Evolutionary conservation across 2,113 vertebrate genomes (phyloP), one percentile per base, ranked within the genome.

Genomic region (Muntiacus reevesi): DNA sequence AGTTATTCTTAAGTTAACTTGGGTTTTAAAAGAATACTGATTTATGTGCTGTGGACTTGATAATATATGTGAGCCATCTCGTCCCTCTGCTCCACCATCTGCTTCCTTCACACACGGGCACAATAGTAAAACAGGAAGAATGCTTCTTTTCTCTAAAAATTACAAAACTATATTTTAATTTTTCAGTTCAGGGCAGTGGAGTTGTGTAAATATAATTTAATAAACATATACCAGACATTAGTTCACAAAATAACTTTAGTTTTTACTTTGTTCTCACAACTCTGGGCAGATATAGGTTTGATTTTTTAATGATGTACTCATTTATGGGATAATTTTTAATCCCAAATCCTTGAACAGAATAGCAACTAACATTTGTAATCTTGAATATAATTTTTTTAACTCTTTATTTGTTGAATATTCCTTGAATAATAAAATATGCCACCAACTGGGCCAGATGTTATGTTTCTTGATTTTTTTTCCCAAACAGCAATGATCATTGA

Each of bases 51-150:
- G 36, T n/a, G 47, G 5, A 84, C 62, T 97, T 89, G 82, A 64
- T 93, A 97, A 97, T 93, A 94, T 94, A 96, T 97, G 94, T 91
- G 57, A 87, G 89, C 6, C 3, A 4, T 89, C 52, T 93, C 27
- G 0, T 96, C 95, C 96, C 88, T 97, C 97, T 98, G 95, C n/a
- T 91, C 30, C 47, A 11, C 93, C 96, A 87, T 97, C 95, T 98
- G 93, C 40, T 91, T 79, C 36, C 71, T 89, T 83, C 88, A 89
- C 55, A 87, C 47, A 85, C 0, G 50, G 54, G 67, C 25, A 79
- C 40, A 50, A 30, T 81, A 97, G 64, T 64, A 43, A 97, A 97
- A 94, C 8, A 93, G 54, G 50, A 89, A 92, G 67, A 92, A 86
- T 40, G 59, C 0, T 71, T 36, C 59, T 85, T 40, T 57, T 78